Conservation (phyloP, 2,888 invertebrate species). For the Zhengitettix transpicula region DNA sequence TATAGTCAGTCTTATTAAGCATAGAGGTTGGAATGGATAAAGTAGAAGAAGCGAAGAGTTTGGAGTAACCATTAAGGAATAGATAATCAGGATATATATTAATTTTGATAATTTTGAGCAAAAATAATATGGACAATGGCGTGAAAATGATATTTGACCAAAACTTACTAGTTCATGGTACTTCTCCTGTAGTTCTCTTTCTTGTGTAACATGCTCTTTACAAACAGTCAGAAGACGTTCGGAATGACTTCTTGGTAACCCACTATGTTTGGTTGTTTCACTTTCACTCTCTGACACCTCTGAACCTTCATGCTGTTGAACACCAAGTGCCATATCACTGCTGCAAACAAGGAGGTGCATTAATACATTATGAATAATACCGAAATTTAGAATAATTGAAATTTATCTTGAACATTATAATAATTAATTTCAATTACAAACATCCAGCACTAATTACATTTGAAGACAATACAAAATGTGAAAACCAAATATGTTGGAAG, state of each 20-base stretch:
- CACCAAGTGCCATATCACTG: not conserved
- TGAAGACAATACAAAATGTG: too few relatives aligned
- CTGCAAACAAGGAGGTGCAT: not conserved
- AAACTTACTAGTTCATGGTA: conserved; percentile 50
- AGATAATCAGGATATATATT: too few relatives aligned
- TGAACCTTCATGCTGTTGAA: conserved; percentile 22
- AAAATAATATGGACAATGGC: not conserved
- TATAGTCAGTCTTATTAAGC: too few relatives aligned
- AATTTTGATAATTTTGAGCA: not conserved
- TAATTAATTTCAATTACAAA: too few relatives aligned
- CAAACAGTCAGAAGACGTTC: conserved; percentile 43
- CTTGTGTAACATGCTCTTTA: conserved; percentile 50
- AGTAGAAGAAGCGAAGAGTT: too few relatives aligned
- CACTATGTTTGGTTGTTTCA: conserved; percentile 28
- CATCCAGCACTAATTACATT: too few relatives aligned
- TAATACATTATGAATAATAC: too few relatives aligned
- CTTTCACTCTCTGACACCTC: conserved; percentile 33
- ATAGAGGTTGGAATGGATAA: too few relatives aligned
- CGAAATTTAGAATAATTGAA: too few relatives aligned
- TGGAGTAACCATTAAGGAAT: too few relatives aligned
- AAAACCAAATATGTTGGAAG: too few relatives aligned
- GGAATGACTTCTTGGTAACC: conserved; percentile 42
- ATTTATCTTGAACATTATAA: too few relatives aligned
- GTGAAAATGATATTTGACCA: not conserved
- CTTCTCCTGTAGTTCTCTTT: conserved; percentile 62